Evolutionary conservation across 2,888 invertebrate genomes (phyloP).

Genomic region (Pandemis corylana): DNA sequence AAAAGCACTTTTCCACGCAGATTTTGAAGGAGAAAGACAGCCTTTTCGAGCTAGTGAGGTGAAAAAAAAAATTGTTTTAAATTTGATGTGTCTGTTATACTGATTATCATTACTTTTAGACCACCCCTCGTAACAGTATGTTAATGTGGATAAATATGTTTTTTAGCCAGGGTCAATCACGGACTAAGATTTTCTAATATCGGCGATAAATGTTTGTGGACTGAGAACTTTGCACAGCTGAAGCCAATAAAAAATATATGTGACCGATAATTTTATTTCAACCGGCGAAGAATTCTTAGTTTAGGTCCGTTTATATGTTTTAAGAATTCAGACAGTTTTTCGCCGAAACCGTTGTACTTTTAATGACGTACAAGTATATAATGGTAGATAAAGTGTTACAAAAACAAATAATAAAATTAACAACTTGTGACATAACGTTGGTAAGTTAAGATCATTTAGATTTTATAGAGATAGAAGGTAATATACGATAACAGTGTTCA

Average conservation of each 20-base stretch:
- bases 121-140: too few species aligned
- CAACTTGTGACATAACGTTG: constrained; percentile 2
- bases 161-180: not conserved
- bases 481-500: constrained; percentile 21
- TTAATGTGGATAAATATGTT: too few species aligned
- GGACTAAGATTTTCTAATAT: not conserved
- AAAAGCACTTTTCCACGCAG: too few species aligned
- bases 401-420: constrained; percentile 4
- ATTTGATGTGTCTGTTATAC: too few species aligned
- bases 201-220: not conserved
- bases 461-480: constrained; percentile 18
- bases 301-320: not conserved
- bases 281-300: too few species aligned
- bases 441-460: constrained; percentile 3
- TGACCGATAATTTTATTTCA: too few species aligned
- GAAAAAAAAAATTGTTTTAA: too few species aligned
- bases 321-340: not conserved
- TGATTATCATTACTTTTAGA: too few species aligned
- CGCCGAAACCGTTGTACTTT: not conserved
- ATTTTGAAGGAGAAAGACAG: too few species aligned
- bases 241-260: too few species aligned
- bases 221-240: not conserved
- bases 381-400: not conserved
- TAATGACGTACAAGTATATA: not conserved
- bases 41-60: too few species aligned